Conservation (phyloP, 2,888 invertebrate species). For the Eupithecia insigniata region DNA sequence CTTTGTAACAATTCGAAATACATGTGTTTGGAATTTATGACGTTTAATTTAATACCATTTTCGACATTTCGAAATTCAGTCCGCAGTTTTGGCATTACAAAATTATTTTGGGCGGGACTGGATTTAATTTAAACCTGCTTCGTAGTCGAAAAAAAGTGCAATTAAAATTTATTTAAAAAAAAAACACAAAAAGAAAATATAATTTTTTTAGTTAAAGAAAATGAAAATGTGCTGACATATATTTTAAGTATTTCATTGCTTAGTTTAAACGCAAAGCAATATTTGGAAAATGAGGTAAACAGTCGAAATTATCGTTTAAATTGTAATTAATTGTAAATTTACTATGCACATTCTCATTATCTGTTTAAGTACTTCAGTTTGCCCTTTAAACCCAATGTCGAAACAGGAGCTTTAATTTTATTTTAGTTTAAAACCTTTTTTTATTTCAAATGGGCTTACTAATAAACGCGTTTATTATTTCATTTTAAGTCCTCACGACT, state of each 20-base stretch:
- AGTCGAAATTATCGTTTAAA: not conserved
- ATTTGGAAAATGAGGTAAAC: not conserved
- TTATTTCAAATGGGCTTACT: slow-evolving; percentile 6
- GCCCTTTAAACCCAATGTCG: slow-evolving; percentile 39
- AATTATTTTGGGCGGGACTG: slow-evolving; percentile 38
- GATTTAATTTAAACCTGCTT: slow-evolving; percentile 27
- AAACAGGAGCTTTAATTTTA: slow-evolving; percentile 41
- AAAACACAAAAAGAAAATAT: slow-evolving; percentile 6
- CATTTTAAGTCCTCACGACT: not conserved
- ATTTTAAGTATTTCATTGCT: not conserved
- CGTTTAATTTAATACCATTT: slow-evolving; percentile 35
- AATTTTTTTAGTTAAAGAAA: slow-evolving; percentile 2
- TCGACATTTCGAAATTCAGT: slow-evolving; percentile 30
- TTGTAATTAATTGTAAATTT: not conserved
- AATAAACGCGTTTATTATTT: slow-evolving; percentile 5
- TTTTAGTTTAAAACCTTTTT: slow-evolving; percentile 31
- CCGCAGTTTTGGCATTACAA: slow-evolving; percentile 43
- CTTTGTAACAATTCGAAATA: slow-evolving; percentile 41
- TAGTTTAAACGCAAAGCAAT: slow-evolving; percentile 11
- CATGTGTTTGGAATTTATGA: slow-evolving; percentile 38
- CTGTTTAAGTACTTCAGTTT: slow-evolving; percentile 29
- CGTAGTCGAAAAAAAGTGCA: slow-evolving; percentile 45
- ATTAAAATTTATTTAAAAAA: slow-evolving; percentile 34
- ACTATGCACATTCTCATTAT: slow-evolving; percentile 29
- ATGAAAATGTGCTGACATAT: slow-evolving; percentile 9